phyloP scores from a whole-genome alignment of 2,888 invertebrate species.

The Apodemia duryi region DNA sequence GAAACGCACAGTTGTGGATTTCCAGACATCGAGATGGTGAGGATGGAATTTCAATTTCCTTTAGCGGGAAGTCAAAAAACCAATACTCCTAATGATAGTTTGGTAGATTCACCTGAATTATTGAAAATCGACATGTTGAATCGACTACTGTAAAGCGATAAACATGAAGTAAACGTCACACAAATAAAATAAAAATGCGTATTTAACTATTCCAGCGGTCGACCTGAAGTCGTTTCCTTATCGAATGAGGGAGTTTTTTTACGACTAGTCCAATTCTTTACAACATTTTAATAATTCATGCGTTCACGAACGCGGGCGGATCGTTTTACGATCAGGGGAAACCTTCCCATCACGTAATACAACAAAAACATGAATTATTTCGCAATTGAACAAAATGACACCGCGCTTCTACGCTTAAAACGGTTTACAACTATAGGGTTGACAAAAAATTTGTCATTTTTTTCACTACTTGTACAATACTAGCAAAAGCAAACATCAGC shows the following conservation, averaged over 20 bases:
- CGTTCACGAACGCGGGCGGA: constrained; percentile 25
- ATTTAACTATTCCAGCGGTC: constrained; percentile 10
- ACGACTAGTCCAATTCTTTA: constrained; percentile 31
- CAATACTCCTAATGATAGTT: too few relatives aligned
- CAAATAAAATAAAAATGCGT: constrained; percentile 10
- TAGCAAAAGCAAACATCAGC: too few relatives aligned
- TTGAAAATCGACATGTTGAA: neutral
- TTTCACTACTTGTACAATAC: too few relatives aligned
- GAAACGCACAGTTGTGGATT: too few relatives aligned
- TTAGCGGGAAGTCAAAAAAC: too few relatives aligned
- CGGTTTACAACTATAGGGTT: neutral
- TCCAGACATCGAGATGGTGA: too few relatives aligned
- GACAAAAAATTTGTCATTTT: neutral
- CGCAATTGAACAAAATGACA: neutral
- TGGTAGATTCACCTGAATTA: too few relatives aligned
- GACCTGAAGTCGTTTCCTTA: constrained; percentile 4
- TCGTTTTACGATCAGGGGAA: constrained; percentile 32
- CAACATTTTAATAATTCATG: constrained; percentile 34
- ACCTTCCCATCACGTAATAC: constrained; percentile 8
- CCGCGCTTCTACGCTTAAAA: neutral
- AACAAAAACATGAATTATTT: constrained; percentile 9
- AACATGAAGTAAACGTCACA: neutral
- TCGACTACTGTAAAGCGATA: neutral
- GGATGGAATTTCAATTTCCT: too few relatives aligned
- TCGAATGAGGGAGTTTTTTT: constrained; percentile 22